Percentiles rank a stretch among this genome's conserved stretches.
These are phyloP conservation scores for Pseudorasbora parva DNA, from an alignment of 2,113 vertebrate genomes.

Conservation along the genomic window DNA sequence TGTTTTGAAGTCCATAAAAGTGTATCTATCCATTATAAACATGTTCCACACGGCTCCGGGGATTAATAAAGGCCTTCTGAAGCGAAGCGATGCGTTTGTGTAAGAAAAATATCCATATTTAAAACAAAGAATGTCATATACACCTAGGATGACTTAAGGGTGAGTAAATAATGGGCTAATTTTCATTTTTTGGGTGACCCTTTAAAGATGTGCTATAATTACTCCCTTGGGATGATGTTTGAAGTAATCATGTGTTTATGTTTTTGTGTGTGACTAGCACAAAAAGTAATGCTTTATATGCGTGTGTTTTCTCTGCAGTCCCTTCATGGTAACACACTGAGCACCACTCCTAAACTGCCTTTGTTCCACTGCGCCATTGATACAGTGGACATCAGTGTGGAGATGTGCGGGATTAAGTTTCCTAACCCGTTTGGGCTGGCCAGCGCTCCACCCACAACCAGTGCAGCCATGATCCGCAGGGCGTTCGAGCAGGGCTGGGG, in stretches of 20 bases:
- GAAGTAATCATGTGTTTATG: neutral
- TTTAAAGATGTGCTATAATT: too few species aligned
- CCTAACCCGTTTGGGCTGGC: conserved; percentile 86
- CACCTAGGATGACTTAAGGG: too few species aligned
- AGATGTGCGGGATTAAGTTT: conserved; percentile 83
- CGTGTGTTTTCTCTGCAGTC: conserved; percentile 60
- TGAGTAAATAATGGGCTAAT: too few species aligned
- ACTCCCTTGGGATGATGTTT: neutral
- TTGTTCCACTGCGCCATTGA: conserved; percentile 82
- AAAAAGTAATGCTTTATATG: conserved; percentile 7
- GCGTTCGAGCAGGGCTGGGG: conserved; percentile 86
- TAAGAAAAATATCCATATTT: too few species aligned
- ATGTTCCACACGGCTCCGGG: too few species aligned
- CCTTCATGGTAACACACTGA: conserved; percentile 69
- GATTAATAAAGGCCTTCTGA: too few species aligned
- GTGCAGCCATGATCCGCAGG: conserved; percentile 84
- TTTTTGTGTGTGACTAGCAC: neutral
- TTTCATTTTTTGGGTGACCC: too few species aligned
- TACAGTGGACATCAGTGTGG: conserved; percentile 82
- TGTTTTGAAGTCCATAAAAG: too few species aligned
- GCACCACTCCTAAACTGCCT: conserved; percentile 74
- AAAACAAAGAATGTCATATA: too few species aligned
- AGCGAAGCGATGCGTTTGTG: too few species aligned
- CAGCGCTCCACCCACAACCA: conserved; percentile 85
- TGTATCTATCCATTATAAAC: too few species aligned